Conservation (phyloP, 2,113 vertebrate species). For the Sitta europaea region DNA sequence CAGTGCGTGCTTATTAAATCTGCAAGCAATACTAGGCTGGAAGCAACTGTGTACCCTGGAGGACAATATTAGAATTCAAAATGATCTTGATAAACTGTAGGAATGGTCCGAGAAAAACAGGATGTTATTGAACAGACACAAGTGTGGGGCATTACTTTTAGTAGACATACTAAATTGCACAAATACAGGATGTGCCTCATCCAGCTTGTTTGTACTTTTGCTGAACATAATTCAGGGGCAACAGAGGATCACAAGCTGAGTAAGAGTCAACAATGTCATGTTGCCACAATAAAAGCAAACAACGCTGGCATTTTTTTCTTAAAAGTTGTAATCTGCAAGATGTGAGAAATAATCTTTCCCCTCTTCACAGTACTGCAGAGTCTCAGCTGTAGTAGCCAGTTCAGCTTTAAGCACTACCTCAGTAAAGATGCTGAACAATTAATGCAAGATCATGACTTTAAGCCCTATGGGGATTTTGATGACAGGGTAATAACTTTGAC, state of each 20-base stretch:
- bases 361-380: not conserved
- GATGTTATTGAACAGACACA: not conserved
- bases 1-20: slow-evolving; percentile 14
- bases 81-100: not conserved
- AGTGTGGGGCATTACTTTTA: not conserved
- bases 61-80: slow-evolving; percentile 30
- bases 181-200: slow-evolving; percentile 4
- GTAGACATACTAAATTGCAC: not conserved
- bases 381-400: not conserved
- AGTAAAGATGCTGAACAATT: not conserved
- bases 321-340: not conserved
- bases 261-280: slow-evolving; percentile 20
- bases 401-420: not conserved
- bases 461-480: not conserved
- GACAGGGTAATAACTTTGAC: not conserved
- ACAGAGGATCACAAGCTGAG: not conserved
- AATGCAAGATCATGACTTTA: not conserved
- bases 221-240: slow-evolving; percentile 15
- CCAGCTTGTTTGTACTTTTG: not conserved
- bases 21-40: not conserved
- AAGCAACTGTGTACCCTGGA: not conserved
- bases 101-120: slow-evolving; percentile 17
- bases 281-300: slow-evolving; percentile 14
- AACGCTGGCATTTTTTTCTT: not conserved
- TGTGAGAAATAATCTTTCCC: not conserved